Percentiles rank a stretch among this genome's conserved stretches.
phyloP scores from a whole-genome alignment of 2,888 invertebrate species.

The Lymantria dispar region DNA sequence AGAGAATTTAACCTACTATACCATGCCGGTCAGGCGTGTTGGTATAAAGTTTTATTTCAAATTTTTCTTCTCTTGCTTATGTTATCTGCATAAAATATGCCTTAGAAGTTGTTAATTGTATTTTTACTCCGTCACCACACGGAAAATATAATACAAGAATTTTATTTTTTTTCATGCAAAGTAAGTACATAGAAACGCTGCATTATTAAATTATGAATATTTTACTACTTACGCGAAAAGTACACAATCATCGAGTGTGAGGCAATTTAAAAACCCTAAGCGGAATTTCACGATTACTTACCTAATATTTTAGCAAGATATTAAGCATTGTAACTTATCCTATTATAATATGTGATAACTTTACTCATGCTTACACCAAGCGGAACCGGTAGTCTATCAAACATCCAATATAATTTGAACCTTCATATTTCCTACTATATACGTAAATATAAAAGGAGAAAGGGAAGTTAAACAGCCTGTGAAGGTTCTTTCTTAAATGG shows the following conservation, averaged over 20 bases:
- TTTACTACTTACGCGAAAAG: too few species aligned
- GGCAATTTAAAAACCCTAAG: not conserved
- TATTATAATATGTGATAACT: conserved; percentile 35
- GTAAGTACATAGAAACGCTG: too few species aligned
- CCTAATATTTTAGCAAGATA: conserved; percentile 23
- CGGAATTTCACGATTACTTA: conserved; percentile 6
- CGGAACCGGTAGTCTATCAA: conserved; percentile 53
- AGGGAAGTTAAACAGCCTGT: conserved; percentile 40
- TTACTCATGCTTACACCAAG: conserved; percentile 34
- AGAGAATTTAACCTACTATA: too few species aligned
- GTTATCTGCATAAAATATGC: too few species aligned
- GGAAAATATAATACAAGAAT: too few species aligned
- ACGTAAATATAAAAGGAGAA: conserved; percentile 36
- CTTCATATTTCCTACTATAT: conserved; percentile 37
- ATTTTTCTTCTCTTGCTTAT: too few species aligned
- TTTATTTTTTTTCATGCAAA: too few species aligned
- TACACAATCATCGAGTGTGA: not conserved
- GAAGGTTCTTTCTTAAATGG: conserved; percentile 45
- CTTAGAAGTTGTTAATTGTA: too few species aligned
- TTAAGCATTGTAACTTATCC: conserved; percentile 34
- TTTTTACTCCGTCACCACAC: too few species aligned
- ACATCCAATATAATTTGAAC: conserved; percentile 42
- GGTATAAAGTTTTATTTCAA: too few species aligned
- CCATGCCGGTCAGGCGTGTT: too few species aligned
- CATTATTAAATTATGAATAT: too few species aligned